These are phyloP conservation scores for Bathynomus jamesi DNA, from an alignment of 1,140 invertebrate species.

Conservation along the genomic window DNA sequence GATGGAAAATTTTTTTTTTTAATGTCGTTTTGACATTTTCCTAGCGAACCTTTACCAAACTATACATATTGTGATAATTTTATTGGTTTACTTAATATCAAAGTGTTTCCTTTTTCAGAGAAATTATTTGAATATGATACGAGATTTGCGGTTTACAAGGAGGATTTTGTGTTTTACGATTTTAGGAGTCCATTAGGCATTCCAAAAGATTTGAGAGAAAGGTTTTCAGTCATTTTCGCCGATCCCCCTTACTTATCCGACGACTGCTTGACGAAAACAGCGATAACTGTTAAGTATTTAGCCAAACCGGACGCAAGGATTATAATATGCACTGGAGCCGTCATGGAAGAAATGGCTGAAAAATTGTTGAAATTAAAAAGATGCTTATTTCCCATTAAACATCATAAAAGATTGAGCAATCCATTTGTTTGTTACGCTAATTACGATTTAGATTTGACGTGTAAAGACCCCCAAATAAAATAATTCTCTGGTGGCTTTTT, in stretches of 20 bases:
- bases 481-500: background rate
- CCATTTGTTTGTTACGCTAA: slow-evolving; percentile 32
- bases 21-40: slow-evolving; percentile 55
- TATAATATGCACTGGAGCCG: slow-evolving; percentile 76
- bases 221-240: slow-evolving; percentile 77
- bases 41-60: slow-evolving; percentile 57
- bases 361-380: slow-evolving; percentile 18
- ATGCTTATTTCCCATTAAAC: slow-evolving; percentile 26
- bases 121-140: slow-evolving; percentile 55
- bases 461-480: slow-evolving; percentile 13
- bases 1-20: slow-evolving; percentile 47
- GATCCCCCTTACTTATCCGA: slow-evolving; percentile 92
- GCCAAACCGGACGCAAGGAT: slow-evolving; percentile 61
- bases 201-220: slow-evolving; percentile 50
- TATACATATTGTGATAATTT: slow-evolving; percentile 41
- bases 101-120: slow-evolving; percentile 50
- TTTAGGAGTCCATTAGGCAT: slow-evolving; percentile 72
- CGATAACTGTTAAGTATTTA: slow-evolving; percentile 67
- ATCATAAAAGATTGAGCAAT: slow-evolving; percentile 28
- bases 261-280: slow-evolving; percentile 80
- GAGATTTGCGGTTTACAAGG: slow-evolving; percentile 62
- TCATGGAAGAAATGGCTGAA: slow-evolving; percentile 25
- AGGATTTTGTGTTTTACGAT: slow-evolving; percentile 81
- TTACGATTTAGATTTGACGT: slow-evolving; percentile 31
- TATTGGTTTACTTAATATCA: slow-evolving; percentile 13